Percentiles rank a stretch among this genome's conserved stretches.
These are phyloP conservation scores for Thaumatotibia leucotreta DNA, from an alignment of 1,140 invertebrate species.

Conservation along the genomic window DNA sequence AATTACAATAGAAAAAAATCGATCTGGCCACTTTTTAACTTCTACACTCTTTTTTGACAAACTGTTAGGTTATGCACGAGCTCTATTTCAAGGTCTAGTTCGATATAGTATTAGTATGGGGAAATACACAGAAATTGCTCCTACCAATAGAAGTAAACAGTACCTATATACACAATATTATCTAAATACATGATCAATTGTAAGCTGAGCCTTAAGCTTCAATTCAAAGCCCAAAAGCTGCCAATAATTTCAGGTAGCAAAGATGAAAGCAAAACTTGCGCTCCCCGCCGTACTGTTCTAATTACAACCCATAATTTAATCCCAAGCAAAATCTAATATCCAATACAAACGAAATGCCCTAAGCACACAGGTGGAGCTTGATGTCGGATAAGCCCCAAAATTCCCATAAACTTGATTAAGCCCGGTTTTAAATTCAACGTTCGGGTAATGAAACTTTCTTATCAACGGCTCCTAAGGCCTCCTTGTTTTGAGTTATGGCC, in stretches of 20 bases:
- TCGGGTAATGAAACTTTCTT: slow-evolving; percentile 72
- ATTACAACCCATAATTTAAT: slow-evolving; percentile 32
- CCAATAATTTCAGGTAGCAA: not conserved
- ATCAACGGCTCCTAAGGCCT: slow-evolving; percentile 44
- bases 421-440: slow-evolving; percentile 69
- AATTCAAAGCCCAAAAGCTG: not conserved
- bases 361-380: slow-evolving; percentile 66
- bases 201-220: not conserved
- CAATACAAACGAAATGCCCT: slow-evolving; percentile 58
- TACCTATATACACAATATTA: too few species aligned
- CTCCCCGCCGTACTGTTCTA: slow-evolving; percentile 16
- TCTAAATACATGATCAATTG: too few species aligned
- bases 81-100: too few species aligned
- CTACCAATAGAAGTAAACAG: too few species aligned
- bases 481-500: slow-evolving; percentile 63
- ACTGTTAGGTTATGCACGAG: too few species aligned
- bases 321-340: slow-evolving; percentile 40
- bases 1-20: too few species aligned
- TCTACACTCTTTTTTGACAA: too few species aligned
- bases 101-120: not conserved
- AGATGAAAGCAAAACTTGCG: slow-evolving; percentile 14
- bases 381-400: slow-evolving; percentile 49
- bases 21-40: too few species aligned
- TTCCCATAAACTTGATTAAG: slow-evolving; percentile 62
- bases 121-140: not conserved